Evolutionary conservation across 2,113 vertebrate genomes (phyloP).

Genomic region (Myrmophylax atrothorax): DNA sequence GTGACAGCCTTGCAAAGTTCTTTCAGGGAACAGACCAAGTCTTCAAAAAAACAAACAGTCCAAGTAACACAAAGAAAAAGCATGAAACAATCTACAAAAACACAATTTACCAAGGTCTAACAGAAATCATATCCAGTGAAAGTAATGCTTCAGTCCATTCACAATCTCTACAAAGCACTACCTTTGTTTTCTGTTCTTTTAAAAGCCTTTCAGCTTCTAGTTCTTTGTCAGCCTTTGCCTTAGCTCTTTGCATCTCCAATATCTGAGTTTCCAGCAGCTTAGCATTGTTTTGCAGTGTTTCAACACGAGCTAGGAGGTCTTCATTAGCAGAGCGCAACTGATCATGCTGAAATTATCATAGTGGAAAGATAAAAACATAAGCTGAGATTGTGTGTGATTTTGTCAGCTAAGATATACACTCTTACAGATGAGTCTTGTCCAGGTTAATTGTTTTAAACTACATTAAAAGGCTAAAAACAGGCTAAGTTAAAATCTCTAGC

Average conservation of each 20-base stretch:
- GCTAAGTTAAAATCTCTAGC: background rate
- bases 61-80: background rate
- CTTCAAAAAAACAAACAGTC: background rate
- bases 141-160: background rate
- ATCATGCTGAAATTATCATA: slow-evolving; percentile 78
- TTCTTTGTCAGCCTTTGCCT: slow-evolving; percentile 82
- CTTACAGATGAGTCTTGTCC: background rate
- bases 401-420: background rate
- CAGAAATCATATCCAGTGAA: background rate
- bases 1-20: background rate
- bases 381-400: background rate
- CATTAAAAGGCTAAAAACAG: background rate
- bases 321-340: slow-evolving; percentile 84
- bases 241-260: slow-evolving; percentile 84
- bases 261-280: slow-evolving; percentile 86
- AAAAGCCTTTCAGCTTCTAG: slow-evolving; percentile 85
- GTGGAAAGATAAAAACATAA: background rate
- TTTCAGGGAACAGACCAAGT: background rate
- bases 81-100: background rate
- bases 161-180: slow-evolving; percentile 41
- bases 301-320: slow-evolving; percentile 80
- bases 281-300: slow-evolving; percentile 81
- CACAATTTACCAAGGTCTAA: background rate
- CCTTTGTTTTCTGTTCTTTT: slow-evolving; percentile 93
- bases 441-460: background rate